These are phyloP conservation scores for Ganaspis sp. DNA, from an alignment of 1,140 invertebrate genomes.

Conservation along the genomic window DNA sequence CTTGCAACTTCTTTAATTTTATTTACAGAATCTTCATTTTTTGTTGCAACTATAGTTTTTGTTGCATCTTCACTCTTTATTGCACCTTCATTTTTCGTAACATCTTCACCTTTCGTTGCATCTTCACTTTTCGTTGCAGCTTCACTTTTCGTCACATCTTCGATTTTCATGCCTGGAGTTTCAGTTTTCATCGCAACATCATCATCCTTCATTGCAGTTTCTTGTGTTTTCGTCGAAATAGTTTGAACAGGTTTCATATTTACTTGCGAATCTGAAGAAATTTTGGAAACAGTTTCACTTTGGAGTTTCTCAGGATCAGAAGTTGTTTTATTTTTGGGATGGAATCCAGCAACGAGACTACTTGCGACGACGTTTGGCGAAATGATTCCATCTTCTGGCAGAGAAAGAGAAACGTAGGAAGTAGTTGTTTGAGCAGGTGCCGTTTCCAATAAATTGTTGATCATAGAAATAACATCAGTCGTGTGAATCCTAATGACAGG, in stretches of 20 bases:
- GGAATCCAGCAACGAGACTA: constrained; percentile 66
- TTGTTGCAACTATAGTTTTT: neutral
- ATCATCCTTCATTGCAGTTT: neutral
- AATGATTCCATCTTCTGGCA: constrained; percentile 52
- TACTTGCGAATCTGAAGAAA: neutral
- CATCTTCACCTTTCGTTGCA: constrained; percentile 32
- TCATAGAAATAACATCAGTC: constrained; percentile 57
- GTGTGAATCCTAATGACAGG: constrained; percentile 64
- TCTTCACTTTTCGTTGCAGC: neutral
- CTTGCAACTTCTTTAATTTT: constrained; percentile 32
- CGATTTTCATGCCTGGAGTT: neutral
- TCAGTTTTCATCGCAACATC: neutral
- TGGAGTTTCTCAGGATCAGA: neutral
- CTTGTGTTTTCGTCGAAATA: neutral
- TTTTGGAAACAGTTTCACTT: neutral
- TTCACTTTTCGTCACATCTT: neutral
- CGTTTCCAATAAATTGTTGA: constrained; percentile 63
- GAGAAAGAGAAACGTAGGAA: constrained; percentile 44
- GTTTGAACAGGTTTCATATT: neutral
- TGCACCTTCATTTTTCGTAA: neutral
- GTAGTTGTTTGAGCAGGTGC: constrained; percentile 39
- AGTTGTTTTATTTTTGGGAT: constrained; percentile 27
- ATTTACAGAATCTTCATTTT: constrained; percentile 19
- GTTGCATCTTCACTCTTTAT: neutral
- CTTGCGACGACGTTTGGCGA: constrained; percentile 60